Conservation (phyloP, 2,888 invertebrate genomes). For the Drosophila eohydei region DNA sequence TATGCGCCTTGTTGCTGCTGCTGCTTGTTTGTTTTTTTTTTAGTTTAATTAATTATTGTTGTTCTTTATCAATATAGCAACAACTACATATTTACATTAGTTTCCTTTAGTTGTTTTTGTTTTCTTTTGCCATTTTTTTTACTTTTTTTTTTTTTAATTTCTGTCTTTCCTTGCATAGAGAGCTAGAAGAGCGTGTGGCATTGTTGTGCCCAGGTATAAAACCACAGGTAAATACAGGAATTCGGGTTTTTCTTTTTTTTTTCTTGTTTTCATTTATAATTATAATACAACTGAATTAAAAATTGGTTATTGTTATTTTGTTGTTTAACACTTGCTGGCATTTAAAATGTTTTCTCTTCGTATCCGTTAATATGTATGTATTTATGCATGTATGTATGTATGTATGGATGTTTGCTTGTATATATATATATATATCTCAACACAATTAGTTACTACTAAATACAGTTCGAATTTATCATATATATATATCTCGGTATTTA, state of each 20-base stretch:
- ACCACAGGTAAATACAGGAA: conserved; percentile 59
- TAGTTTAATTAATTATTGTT: conserved; percentile 35
- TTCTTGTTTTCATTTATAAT: conserved; percentile 40
- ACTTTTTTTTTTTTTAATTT: conserved; percentile 34
- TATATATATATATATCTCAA: conserved; percentile 29
- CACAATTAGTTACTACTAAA: conserved; percentile 47
- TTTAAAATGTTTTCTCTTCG: conserved; percentile 49
- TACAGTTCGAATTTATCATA: conserved; percentile 41
- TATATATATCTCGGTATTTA: conserved; percentile 33
- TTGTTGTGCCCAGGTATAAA: conserved; percentile 29
- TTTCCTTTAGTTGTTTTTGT: conserved; percentile 41
- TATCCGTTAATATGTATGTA: conserved; percentile 24
- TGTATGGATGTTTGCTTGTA: not conserved
- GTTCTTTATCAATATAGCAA: conserved; percentile 44
- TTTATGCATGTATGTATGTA: conserved; percentile 4
- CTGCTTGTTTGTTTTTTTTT: conserved; percentile 39
- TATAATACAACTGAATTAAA: conserved; percentile 73
- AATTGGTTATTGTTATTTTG: conserved; percentile 30
- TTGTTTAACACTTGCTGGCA: conserved; percentile 56
- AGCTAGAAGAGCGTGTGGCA: not conserved
- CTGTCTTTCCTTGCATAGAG: conserved; percentile 11
- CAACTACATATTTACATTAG: conserved; percentile 77
- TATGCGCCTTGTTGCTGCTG: conserved; percentile 51
- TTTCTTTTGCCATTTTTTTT: conserved; percentile 59
- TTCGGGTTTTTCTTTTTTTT: conserved; percentile 12